Conservation (phyloP, 2,888 invertebrate genomes). For the Melieria crassipennis region DNA sequence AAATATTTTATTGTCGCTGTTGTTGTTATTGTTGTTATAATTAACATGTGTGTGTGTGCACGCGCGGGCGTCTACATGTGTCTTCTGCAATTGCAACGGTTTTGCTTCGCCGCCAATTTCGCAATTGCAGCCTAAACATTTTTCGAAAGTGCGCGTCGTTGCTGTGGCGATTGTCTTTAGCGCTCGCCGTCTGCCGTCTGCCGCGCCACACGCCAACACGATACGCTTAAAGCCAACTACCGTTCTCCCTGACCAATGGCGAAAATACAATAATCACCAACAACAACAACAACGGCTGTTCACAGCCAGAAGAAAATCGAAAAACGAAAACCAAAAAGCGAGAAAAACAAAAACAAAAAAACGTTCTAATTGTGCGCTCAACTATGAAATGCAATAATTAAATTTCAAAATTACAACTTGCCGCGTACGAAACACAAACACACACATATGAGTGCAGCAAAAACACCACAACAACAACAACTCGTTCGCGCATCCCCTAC, state of each 20-base stretch:
- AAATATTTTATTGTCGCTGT: conserved; percentile 7
- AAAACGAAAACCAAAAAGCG: no score
- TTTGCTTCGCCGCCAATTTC: background rate
- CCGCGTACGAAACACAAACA: background rate
- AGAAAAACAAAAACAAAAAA: background rate
- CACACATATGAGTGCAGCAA: background rate
- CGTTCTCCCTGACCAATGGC: background rate
- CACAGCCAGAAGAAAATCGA: no score
- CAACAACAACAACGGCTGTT: background rate
- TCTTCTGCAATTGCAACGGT: background rate
- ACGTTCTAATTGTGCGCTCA: conserved; percentile 39
- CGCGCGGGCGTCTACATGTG: background rate
- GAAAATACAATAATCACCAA: background rate
- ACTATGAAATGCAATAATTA: conserved; percentile 40
- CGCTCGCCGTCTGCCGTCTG: background rate
- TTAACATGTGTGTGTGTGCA: conserved; percentile 8
- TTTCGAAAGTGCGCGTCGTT: background rate
- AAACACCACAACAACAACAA: no score
- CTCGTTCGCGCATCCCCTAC: no score
- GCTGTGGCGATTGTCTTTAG: background rate
- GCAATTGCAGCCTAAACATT: background rate
- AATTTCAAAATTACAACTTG: conserved; percentile 37
- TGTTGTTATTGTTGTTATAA: conserved; percentile 7
- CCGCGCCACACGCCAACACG: background rate
- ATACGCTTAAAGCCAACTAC: background rate